Percentiles rank a stretch among this genome's conserved stretches.
phyloP scores from a whole-genome alignment of 2,113 vertebrate species.

The Cathartes aura region DNA sequence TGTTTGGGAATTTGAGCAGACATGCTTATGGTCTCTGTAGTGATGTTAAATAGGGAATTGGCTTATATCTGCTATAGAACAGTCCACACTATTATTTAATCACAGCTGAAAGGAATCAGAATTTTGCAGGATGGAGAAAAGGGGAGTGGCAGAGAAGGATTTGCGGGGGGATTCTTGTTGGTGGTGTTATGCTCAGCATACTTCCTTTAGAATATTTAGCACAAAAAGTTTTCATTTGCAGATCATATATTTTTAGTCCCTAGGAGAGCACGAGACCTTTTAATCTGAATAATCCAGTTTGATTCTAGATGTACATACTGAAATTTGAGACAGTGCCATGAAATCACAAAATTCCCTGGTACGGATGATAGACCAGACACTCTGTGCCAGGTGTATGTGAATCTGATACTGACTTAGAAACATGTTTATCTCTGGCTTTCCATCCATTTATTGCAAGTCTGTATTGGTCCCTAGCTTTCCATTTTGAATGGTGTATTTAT shows the following conservation, averaged over 20 bases:
- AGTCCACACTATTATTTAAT: not conserved
- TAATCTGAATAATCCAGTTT: not conserved
- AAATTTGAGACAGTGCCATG: not conserved
- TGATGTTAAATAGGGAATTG: not conserved
- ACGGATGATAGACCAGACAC: not conserved
- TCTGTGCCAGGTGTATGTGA: not conserved
- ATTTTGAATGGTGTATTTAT: not conserved
- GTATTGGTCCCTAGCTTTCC: not conserved
- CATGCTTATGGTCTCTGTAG: not conserved
- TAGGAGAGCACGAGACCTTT: not conserved
- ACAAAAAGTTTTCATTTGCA: not conserved
- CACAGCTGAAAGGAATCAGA: not conserved
- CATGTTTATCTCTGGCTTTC: not conserved
- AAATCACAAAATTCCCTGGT: not conserved
- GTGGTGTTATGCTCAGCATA: not conserved
- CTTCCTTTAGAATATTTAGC: not conserved
- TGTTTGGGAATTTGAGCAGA: not conserved
- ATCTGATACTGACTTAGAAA: not conserved
- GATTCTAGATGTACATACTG: not conserved
- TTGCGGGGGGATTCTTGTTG: accelerated
- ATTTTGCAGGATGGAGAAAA: not conserved
- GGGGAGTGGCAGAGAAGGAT: not conserved
- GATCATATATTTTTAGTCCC: not conserved
- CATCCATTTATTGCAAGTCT: not conserved
- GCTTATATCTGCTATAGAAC: not conserved